phyloP scores from a whole-genome alignment of 2,113 vertebrate species.

The Strix uralensis region DNA sequence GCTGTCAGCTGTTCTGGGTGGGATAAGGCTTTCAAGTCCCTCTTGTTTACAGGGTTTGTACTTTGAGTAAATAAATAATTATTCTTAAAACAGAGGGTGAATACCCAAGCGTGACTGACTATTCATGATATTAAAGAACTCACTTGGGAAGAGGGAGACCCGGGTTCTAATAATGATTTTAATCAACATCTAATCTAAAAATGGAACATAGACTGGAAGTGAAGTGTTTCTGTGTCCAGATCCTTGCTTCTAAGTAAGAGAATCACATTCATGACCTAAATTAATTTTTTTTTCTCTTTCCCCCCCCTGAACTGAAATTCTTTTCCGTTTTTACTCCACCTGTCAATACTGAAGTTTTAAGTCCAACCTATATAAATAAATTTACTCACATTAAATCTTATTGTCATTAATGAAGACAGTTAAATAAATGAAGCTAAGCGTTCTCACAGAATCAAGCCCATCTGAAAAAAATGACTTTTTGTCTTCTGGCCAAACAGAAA shows the following conservation, averaged over 20 bases:
- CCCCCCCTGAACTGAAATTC: neutral
- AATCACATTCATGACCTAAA: neutral
- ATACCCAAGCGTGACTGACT: neutral
- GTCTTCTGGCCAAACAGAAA: neutral
- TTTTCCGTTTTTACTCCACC: neutral
- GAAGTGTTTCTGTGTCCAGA: neutral
- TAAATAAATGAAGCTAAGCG: neutral
- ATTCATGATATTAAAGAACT: neutral
- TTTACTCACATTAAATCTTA: neutral
- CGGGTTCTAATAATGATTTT: neutral
- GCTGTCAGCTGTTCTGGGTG: neutral
- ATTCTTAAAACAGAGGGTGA: neutral
- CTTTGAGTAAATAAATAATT: neutral
- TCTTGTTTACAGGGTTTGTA: neutral
- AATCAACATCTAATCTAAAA: slow-evolving; percentile 1
- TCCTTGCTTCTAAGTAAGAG: neutral
- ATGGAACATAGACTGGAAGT: neutral
- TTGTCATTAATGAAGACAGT: neutral
- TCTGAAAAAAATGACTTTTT: neutral
- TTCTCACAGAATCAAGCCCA: neutral
- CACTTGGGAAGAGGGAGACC: neutral
- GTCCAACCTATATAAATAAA: neutral
- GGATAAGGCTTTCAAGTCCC: neutral
- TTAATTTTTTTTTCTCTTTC: neutral
- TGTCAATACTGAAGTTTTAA: neutral